A percentile compares a stretch with the other conserved stretches of the same genome.
Evolutionary conservation across 2,888 invertebrate species (phyloP).

Genomic region (Bombylius major): DNA sequence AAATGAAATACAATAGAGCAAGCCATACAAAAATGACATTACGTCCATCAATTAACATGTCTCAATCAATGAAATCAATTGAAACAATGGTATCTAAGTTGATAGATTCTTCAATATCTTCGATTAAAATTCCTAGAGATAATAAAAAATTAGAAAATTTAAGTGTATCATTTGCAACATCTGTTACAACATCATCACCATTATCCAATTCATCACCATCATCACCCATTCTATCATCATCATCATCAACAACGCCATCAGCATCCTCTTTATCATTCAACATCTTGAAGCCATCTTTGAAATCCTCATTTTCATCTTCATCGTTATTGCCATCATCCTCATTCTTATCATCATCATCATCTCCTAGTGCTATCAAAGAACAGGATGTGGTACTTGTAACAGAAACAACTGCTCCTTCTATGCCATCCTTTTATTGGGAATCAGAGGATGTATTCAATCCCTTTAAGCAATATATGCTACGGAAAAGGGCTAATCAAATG

Average conservation of each 20-base stretch:
- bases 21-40: too few species aligned
- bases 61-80: too few species aligned
- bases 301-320: neutral
- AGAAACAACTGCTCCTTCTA: neutral
- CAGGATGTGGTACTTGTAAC: neutral
- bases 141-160: too few species aligned
- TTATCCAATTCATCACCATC: conserved; percentile 2
- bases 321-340: neutral
- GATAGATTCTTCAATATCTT: too few species aligned
- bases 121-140: too few species aligned
- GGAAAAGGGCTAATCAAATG: conserved; percentile 2
- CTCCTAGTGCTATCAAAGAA: conserved; percentile 2
- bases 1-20: too few species aligned
- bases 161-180: too few species aligned
- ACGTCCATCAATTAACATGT: too few species aligned
- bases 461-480: conserved; percentile 2
- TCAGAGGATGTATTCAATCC: conserved; percentile 1
- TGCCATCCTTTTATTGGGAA: conserved; percentile 4
- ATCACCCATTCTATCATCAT: neutral
- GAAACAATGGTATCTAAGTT: too few species aligned
- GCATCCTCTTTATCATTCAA: conserved; percentile 7
- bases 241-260: conserved; percentile 6
- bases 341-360: neutral
- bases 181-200: neutral
- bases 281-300: conserved; percentile 4